Base-by-base conservation (phyloP, 53 echinoderm and acorn worm species). In the Pentamera pediparva region DNA sequence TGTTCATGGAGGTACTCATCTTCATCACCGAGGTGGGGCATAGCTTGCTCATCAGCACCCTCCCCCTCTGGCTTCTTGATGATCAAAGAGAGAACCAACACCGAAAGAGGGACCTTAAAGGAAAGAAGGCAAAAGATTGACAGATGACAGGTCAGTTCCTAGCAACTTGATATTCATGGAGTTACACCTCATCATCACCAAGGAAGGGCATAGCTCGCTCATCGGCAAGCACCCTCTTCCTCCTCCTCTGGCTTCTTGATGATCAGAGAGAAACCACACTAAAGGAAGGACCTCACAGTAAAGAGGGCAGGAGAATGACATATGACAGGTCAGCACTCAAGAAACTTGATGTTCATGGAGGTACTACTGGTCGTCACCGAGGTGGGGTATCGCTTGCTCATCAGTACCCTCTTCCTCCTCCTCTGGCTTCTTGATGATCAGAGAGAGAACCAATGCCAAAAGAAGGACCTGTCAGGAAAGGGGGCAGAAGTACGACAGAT, bases 1-100 rank as follows among this genome's bases (percentile, higher is more conserved):
- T n/a, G n/a, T n/a, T 80, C 65, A 45, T 94, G 95, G 6, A 94
- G 65, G 84, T 75, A 90, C 35, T 94, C 95, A 50, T 94, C 95
- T 31, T 90, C 95, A 10, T 79, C 76, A 19, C 71, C 76, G 17
- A 93, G 85, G 33, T 81, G 84, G 4, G 87, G 82, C n/a, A 77
- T 62, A 13, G 47, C 35, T 18, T 28, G 69, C 19, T 75, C 62
- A 15, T 75, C 74, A 34, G 60, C 57, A 24, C 74, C 74, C 28
- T 82, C 83, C 24, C 73, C 81, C 61, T 90, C 90, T 0, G 95
- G 95, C 43, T 87, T 84, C 55, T 81, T 80, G 65, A 86, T 84
- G 72, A 94, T 80, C n/a, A 94, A 70, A 0, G 95, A 89, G 78
- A 89, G 62, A 67, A 90, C 85, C 27, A 84, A 21, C 13, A 87